Evolutionary conservation across 2,113 vertebrate species (phyloP).

Genomic region (Leptobrachium leishanense): DNA sequence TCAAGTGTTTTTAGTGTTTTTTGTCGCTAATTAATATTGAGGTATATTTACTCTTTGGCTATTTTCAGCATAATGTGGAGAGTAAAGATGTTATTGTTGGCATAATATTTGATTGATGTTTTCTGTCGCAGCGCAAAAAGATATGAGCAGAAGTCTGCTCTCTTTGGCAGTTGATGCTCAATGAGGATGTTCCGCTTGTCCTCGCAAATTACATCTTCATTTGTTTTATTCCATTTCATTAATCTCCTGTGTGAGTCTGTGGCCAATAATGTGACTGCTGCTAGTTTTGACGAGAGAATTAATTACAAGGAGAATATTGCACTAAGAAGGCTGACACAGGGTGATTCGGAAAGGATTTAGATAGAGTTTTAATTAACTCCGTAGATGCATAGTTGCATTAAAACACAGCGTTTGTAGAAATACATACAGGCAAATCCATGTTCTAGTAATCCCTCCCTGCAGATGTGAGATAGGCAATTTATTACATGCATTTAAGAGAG

Average conservation of each 20-base stretch:
- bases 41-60: slow-evolving; percentile 16
- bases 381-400: slow-evolving; percentile 38
- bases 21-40: slow-evolving; percentile 55
- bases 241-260: slow-evolving; percentile 58
- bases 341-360: slow-evolving; percentile 48
- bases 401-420: slow-evolving; percentile 36
- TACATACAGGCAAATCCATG: slow-evolving; percentile 9
- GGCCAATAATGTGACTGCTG: slow-evolving; percentile 51
- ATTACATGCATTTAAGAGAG: slow-evolving; percentile 37
- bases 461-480: slow-evolving; percentile 38
- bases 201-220: slow-evolving; percentile 58
- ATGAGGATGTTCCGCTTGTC: slow-evolving; percentile 56
- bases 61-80: slow-evolving; percentile 50
- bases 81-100: slow-evolving; percentile 52
- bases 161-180: slow-evolving; percentile 60
- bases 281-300: slow-evolving; percentile 53
- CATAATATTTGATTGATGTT: slow-evolving; percentile 67
- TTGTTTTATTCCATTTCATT: slow-evolving; percentile 65
- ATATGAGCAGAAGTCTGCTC: slow-evolving; percentile 59
- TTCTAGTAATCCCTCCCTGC: slow-evolving; percentile 29
- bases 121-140: slow-evolving; percentile 61
- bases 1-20: neutral
- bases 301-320: slow-evolving; percentile 54
- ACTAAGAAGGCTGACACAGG: slow-evolving; percentile 45
- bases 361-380: slow-evolving; percentile 55